phyloP scores from a whole-genome alignment of 2,888 invertebrate species.

The Andricus quercusramuli region DNA sequence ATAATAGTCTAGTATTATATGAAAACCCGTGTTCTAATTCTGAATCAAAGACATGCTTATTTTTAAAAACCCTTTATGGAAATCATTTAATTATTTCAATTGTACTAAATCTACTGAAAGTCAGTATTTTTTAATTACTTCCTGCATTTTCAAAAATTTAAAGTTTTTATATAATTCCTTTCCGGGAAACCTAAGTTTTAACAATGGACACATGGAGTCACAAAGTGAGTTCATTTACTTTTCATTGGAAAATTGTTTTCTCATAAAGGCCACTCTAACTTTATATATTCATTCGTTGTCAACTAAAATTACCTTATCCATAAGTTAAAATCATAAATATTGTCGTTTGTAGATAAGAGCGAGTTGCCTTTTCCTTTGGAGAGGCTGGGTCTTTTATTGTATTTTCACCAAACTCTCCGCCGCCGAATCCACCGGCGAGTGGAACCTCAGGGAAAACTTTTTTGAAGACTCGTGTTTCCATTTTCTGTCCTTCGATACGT shows the following conservation, averaged over 20 bases:
- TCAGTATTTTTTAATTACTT: neutral
- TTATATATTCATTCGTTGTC: neutral
- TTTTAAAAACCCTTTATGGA: too few species aligned
- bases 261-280: neutral
- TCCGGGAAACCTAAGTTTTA: neutral
- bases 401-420: constrained; percentile 71
- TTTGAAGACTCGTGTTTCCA: constrained; percentile 70
- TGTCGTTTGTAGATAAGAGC: constrained; percentile 59
- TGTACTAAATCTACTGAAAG: neutral
- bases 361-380: constrained; percentile 42
- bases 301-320: constrained; percentile 51
- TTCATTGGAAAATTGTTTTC: neutral
- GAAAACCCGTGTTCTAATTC: neutral
- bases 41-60: too few species aligned
- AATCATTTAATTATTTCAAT: neutral
- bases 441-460: constrained; percentile 71
- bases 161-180: neutral
- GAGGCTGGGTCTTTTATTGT: constrained; percentile 49
- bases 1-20: too few species aligned
- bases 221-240: neutral
- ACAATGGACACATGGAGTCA: neutral
- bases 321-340: constrained; percentile 72
- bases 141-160: neutral
- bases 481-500: constrained; percentile 62
- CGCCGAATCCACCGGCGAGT: constrained; percentile 70